Evolutionary conservation across 2,113 vertebrate genomes (phyloP), one percentile per base, ranked within the genome.

Genomic region (Sinocyclocheilus rhinocerous): DNA sequence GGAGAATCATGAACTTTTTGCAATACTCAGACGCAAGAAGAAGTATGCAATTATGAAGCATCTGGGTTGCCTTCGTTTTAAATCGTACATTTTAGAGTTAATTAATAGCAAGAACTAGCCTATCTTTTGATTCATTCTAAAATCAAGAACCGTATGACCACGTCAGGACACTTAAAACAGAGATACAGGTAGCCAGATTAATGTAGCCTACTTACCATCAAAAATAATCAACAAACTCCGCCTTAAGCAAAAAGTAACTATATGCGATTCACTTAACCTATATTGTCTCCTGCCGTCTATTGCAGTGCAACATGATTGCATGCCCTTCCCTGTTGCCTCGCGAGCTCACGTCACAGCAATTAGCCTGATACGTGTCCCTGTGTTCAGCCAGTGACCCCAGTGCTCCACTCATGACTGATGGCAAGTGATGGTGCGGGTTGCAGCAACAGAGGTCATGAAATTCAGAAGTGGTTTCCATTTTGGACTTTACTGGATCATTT

Each of bases 401-500:
- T 73, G 70, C 36, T 50, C 6, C 45, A 26, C 73, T 50, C 45
- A 24, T 76, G 73, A 76, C 73, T 76, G 73, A 52, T 76, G 22
- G 73, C 42, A 76, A 76, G 73, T 48, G 73, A 76, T 76, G 73
- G 73, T 26, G 45, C n/a, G 26, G 45, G 36, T 24, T 76, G 45
- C 45, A 48, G 13, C n/a, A 76, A 50, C n/a, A 76, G 42, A 16
- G 73, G n/a, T 18, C 73, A 52, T 76, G 45, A 11, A 3, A 50
- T 15, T 13, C 73, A 76, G 45, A n/a, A 48, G 42, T 13, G 42
- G 24, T 26, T 73, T 48, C 22, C 73, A 48, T n/a, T 20, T n/a
- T 48, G 13, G 39, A 24, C 61, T 75, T 73, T 59, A 70, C 83
- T 83, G 79, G 39, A 84, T 85, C 36, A 65, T 87, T 87, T 77